Percentiles rank a stretch among this genome's conserved stretches.
Conservation (phyloP, 1,140 invertebrate genomes). For the Drosophila oshimai region DNA sequence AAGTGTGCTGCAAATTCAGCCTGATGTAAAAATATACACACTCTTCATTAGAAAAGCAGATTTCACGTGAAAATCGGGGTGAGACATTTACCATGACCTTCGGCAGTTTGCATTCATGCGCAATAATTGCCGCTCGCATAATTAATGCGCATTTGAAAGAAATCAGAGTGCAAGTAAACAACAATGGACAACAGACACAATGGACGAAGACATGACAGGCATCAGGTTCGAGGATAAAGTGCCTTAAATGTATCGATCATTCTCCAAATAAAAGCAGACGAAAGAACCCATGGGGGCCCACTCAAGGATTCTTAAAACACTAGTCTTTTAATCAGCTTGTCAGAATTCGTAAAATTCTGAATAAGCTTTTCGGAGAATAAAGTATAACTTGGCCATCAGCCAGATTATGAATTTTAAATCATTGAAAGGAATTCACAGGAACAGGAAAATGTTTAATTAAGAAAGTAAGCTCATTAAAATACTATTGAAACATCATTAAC, state of each 20-base stretch:
- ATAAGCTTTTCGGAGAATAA: too few species aligned
- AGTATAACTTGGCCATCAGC: too few species aligned
- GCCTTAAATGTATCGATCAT: conserved; percentile 7
- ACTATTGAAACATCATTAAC: too few species aligned
- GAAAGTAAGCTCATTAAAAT: too few species aligned
- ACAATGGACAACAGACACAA: conserved; percentile 26
- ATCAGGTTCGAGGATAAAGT: background rate
- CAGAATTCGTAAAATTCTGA: too few species aligned
- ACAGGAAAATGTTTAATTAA: too few species aligned
- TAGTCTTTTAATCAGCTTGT: too few species aligned
- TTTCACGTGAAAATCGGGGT: background rate
- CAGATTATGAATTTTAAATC: too few species aligned
- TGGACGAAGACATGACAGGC: background rate
- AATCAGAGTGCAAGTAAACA: conserved; percentile 20
- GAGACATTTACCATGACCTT: conserved; percentile 36
- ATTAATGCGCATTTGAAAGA: conserved; percentile 55
- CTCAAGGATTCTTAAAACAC: background rate
- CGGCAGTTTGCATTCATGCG: conserved; percentile 39
- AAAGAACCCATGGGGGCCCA: background rate
- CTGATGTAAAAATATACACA: background rate
- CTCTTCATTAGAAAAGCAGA: background rate
- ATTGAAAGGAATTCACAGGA: too few species aligned
- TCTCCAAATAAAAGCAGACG: background rate
- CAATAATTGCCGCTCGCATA: conserved; percentile 39
- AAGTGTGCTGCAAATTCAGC: conserved; percentile 24